Conservation (phyloP, 2,888 invertebrate genomes). For the Himalopsyche japonica region DNA sequence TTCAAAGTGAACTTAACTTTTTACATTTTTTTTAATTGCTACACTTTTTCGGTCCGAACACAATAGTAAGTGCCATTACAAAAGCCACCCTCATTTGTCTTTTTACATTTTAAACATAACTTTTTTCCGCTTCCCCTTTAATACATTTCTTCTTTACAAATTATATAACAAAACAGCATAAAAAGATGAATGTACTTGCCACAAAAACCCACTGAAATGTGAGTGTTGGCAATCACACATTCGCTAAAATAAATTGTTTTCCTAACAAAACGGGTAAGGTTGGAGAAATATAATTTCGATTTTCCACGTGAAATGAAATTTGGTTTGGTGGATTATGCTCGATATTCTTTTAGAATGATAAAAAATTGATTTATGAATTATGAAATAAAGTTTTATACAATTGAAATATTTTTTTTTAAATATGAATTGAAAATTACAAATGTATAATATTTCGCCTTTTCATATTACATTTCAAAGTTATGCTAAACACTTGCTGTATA, state of each 20-base stretch:
- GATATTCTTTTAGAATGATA: no score
- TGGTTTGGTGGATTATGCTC: no score
- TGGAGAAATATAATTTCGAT: not conserved
- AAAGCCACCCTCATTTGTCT: not conserved
- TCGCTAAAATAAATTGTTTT: not conserved
- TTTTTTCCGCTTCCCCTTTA: slow-evolving; percentile 4
- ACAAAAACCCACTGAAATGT: not conserved
- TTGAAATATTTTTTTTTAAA: no score
- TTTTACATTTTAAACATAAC: not conserved
- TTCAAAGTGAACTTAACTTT: not conserved
- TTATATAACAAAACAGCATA: not conserved
- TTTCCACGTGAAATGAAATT: no score
- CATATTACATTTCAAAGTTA: no score
- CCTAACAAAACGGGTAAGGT: not conserved
- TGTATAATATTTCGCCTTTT: no score
- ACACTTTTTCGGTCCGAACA: not conserved
- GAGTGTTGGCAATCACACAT: not conserved
- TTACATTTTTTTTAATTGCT: not conserved
- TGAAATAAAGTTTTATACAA: no score
- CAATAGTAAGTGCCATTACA: not conserved
- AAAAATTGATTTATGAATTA: no score
- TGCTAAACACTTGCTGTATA: no score
- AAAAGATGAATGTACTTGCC: not conserved
- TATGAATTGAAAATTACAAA: no score
- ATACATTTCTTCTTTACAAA: slow-evolving; percentile 3